Conservation (phyloP, 2,888 invertebrate genomes). For the Leucozona laternaria region DNA sequence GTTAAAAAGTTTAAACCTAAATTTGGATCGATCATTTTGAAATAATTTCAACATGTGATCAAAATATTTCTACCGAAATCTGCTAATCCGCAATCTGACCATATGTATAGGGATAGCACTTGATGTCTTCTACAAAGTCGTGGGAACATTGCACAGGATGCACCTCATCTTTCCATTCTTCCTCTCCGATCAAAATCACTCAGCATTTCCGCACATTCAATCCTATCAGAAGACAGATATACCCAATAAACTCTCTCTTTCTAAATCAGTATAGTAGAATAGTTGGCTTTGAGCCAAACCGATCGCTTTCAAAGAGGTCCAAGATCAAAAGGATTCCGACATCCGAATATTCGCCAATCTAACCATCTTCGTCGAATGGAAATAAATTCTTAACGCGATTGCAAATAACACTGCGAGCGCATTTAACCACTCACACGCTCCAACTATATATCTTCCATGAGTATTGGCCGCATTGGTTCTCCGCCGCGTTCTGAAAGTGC, state of each 20-base stretch:
- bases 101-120: neutral
- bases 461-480: constrained; percentile 9
- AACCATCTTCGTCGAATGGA: constrained; percentile 70
- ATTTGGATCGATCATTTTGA: neutral
- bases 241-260: constrained; percentile 2
- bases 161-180: neutral
- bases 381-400: constrained; percentile 75
- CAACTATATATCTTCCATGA: neutral
- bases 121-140: neutral
- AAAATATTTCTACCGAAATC: constrained; percentile 1
- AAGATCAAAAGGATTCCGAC: constrained; percentile 69
- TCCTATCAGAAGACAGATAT: neutral
- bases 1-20: neutral
- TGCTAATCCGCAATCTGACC: neutral
- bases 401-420: constrained; percentile 62
- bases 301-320: constrained; percentile 36
- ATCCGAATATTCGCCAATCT: constrained; percentile 73
- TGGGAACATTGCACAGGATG: constrained; percentile 9
- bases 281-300: constrained; percentile 38
- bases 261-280: constrained; percentile 34
- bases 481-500: constrained; percentile 53
- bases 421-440: constrained; percentile 58
- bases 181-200: neutral
- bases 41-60: constrained; percentile 2
- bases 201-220: constrained; percentile 9